phyloP scores from a whole-genome alignment of 2,113 vertebrate species.

The Blennius ocellaris region DNA sequence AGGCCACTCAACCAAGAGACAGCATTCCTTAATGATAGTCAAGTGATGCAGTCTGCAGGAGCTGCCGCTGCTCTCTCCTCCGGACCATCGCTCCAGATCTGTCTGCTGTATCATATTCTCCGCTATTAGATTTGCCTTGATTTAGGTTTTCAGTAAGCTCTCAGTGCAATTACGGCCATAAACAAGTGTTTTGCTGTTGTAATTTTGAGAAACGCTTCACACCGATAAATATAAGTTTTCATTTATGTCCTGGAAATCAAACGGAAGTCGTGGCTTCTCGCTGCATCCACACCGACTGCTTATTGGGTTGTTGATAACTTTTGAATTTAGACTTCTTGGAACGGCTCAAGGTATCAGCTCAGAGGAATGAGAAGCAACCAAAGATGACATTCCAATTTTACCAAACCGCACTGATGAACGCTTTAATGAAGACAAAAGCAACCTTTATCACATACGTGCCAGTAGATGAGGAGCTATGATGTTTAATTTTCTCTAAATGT shows the following conservation, averaged over 20 bases:
- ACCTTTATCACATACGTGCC: constrained; percentile 2
- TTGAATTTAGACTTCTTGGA: constrained; percentile 15
- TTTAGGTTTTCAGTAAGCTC: constrained; percentile 11
- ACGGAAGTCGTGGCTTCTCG: not conserved
- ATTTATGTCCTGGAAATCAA: not conserved
- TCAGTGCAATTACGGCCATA: not conserved
- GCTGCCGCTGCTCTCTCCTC: constrained; percentile 24
- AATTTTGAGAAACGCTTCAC: constrained; percentile 13
- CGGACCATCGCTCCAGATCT: constrained; percentile 1
- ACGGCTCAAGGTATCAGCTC: constrained; percentile 4
- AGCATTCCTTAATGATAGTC: constrained; percentile 31
- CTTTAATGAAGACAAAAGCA: constrained; percentile 14
- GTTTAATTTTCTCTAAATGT: constrained; percentile 2
- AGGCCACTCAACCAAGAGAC: constrained; percentile 39
- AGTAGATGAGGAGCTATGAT: constrained; percentile 11
- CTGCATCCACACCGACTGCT: not conserved
- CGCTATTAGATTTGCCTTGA: constrained; percentile 43
- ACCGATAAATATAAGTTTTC: not conserved
- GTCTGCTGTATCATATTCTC: constrained; percentile 27
- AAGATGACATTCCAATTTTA: constrained; percentile 42
- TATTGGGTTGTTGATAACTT: not conserved
- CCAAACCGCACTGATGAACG: constrained; percentile 16
- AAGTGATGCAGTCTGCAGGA: constrained; percentile 32
- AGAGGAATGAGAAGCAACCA: constrained; percentile 22
- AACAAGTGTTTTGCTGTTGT: not conserved